Conservation (phyloP, 1,140 invertebrate genomes). For the Globodera ellingtonae region DNA sequence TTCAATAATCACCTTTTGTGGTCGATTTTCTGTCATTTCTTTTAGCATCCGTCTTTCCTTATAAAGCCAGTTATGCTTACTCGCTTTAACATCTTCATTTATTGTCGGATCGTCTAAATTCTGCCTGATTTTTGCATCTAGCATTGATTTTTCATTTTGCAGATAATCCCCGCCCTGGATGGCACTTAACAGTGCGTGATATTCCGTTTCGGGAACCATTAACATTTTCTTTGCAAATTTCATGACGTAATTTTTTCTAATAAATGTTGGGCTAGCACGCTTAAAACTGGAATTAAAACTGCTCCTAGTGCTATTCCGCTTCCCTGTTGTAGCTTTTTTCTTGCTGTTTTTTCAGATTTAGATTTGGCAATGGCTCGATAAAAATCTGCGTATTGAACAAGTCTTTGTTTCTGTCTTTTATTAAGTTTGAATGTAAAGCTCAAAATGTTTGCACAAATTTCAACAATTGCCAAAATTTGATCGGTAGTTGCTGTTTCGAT, state of each 20-base stretch:
- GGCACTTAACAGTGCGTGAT: conserved; percentile 13
- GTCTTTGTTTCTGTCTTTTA: conserved; percentile 5
- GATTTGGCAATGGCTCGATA: conserved; percentile 9
- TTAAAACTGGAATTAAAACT: too few relatives aligned
- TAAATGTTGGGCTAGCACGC: too few relatives aligned
- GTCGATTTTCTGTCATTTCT: too few relatives aligned
- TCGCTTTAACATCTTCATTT: too few relatives aligned
- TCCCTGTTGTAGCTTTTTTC: conserved; percentile 37
- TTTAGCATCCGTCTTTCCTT: too few relatives aligned
- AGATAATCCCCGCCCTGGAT: conserved; percentile 9
- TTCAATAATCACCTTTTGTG: neutral
- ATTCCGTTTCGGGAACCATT: conserved; percentile 29
- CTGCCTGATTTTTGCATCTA: neutral
- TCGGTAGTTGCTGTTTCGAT: neutral
- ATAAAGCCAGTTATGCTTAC: too few relatives aligned
- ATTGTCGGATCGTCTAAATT: neutral
- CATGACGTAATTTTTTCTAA: too few relatives aligned
- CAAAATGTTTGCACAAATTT: conserved; percentile 37
- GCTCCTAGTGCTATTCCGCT: neutral
- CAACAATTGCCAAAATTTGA: conserved; percentile 33
- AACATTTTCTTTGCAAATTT: too few relatives aligned
- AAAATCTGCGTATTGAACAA: too few relatives aligned
- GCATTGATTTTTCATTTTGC: neutral
- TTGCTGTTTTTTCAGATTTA: conserved; percentile 23
- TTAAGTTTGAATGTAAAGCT: conserved; percentile 20